A percentile compares a stretch with the other conserved stretches of the same genome.
These are phyloP conservation scores for Maniola hyperantus DNA, from an alignment of 2,888 invertebrate species.

Conservation along the genomic window DNA sequence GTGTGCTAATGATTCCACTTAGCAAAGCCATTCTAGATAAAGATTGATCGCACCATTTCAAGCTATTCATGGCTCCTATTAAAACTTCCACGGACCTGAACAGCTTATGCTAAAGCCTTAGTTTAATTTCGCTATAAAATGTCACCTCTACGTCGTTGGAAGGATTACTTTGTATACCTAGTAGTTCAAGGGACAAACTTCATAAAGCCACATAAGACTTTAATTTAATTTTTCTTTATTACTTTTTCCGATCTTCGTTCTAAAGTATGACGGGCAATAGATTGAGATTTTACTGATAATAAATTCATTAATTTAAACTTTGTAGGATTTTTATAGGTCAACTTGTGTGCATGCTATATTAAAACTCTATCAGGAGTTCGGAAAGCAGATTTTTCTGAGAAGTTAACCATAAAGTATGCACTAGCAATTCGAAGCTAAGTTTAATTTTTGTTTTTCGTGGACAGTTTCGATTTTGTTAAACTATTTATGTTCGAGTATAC, in stretches of 20 bases:
- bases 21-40: slow-evolving; percentile 10
- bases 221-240: neutral
- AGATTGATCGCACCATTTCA: slow-evolving; percentile 23
- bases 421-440: too few species aligned
- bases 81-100: slow-evolving; percentile 32
- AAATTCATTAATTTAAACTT: too few species aligned
- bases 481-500: too few species aligned
- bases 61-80: slow-evolving; percentile 30
- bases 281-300: too few species aligned
- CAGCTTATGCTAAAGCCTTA: slow-evolving; percentile 18
- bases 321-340: too few species aligned
- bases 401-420: too few species aligned
- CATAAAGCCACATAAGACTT: slow-evolving; percentile 1
- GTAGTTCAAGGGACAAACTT: neutral
- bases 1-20: slow-evolving; percentile 8
- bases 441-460: too few species aligned
- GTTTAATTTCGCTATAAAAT: slow-evolving; percentile 32
- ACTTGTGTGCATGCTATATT: too few species aligned
- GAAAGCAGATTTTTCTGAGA: too few species aligned
- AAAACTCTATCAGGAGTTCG: too few species aligned
- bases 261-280: neutral
- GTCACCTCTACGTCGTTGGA: slow-evolving; percentile 28
- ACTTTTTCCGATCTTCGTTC: neutral
- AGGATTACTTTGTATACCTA: slow-evolving; percentile 25
- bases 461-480: too few species aligned